These are phyloP conservation scores for Pyrrhia umbra DNA, from an alignment of 2,888 invertebrate genomes.

Conservation along the genomic window DNA sequence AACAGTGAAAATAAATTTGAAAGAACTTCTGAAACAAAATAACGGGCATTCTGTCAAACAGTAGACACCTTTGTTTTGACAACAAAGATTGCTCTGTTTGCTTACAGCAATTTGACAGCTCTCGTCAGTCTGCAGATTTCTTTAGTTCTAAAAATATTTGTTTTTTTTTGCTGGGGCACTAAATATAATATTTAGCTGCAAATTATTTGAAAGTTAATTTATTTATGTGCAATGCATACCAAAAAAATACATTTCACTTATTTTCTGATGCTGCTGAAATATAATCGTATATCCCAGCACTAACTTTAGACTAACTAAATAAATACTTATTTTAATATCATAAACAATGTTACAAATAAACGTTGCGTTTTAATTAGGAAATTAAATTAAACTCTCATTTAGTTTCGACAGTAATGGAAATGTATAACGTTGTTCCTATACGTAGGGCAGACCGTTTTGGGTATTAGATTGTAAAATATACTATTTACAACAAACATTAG, in stretches of 20 bases:
- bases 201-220: not conserved
- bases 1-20: not conserved
- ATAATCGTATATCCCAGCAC: conserved; percentile 51
- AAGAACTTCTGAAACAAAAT: conserved; percentile 16
- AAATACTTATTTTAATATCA: conserved; percentile 87
- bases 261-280: not conserved
- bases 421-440: conserved; percentile 65
- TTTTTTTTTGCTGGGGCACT: no score
- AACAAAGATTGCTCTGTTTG: conserved; percentile 54
- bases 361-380: conserved; percentile 63
- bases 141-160: no score
- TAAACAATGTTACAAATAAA: conserved; percentile 81
- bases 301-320: conserved; percentile 79
- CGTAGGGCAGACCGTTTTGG: conserved; percentile 42
- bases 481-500: conserved; percentile 44
- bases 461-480: conserved; percentile 19
- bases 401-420: conserved; percentile 68
- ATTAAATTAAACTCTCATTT: conserved; percentile 62
- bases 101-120: conserved; percentile 44
- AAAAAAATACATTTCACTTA: not conserved
- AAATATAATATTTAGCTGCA: not conserved
- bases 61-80: conserved; percentile 59
- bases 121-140: conserved; percentile 10
- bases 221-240: not conserved
- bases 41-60: conserved; percentile 49